Evolutionary conservation across 37 sponge, comb jelly and placozoan genomes (phyloP), one percentile per base, ranked within the genome.

Genomic region (Halisarca cf. caerulea): DNA sequence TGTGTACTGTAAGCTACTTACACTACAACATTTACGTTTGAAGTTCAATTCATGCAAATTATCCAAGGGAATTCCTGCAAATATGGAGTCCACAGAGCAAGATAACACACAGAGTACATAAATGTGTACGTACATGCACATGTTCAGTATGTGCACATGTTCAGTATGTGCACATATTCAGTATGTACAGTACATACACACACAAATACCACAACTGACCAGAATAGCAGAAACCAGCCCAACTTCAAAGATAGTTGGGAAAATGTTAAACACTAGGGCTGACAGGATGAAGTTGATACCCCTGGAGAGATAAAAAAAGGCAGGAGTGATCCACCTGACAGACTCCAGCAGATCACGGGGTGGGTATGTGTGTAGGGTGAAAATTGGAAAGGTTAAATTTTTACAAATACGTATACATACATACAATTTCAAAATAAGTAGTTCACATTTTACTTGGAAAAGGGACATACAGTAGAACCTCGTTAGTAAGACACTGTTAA

Each of bases 251-350:
- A 94, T 78, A 7, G 96, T 96, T 7, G 99, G 99, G 35, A 98
- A 90, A 5, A 96, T 78, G 79, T 98, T 98, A 82, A 98, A 96
- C n/a, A 98, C 94, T 39, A 98, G 87, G 34, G 99, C 96, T 42
- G 91, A 84, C 36, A 98, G 86, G 0, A 96, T 82, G 79, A 88
- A 92, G 74, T 97, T 97, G 58, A 97, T 92, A 0, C 93, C 95
- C 59, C 96, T 95, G 59, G 11, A 51, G 59, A 88, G 60, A 39
- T 11, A 73, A 18, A 18, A 58, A 9, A 40, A 64, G 7, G 11
- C 51, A 47, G n/a, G n/a, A n/a, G n/a, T n/a, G n/a, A n/a, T n/a
- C n/a, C n/a, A n/a, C n/a, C n/a, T n/a, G n/a, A n/a, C n/a, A n/a
- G n/a, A n/a, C n/a, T n/a, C n/a, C n/a, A n/a, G n/a, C n/a, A n/a